Percentiles rank a stretch among this genome's conserved stretches.
phyloP scores from a whole-genome alignment of 2,113 vertebrate genomes.

The Cichladusa arquata region DNA sequence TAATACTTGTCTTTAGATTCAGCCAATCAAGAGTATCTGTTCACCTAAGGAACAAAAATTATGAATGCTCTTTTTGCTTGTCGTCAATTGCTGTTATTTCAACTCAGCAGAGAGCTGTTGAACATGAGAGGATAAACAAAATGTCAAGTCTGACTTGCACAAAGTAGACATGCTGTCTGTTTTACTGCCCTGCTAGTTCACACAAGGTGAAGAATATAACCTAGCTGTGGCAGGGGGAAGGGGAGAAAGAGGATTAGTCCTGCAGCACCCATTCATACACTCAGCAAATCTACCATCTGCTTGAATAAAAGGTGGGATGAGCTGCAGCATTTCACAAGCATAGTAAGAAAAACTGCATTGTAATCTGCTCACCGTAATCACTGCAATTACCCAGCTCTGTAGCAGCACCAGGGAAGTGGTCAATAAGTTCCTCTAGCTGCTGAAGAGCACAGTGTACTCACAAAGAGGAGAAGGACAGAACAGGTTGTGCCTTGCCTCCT shows the following conservation, averaged over 20 bases:
- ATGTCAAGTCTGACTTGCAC: background rate
- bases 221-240: background rate
- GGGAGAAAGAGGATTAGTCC: background rate
- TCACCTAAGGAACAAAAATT: background rate
- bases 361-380: background rate
- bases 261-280: background rate
- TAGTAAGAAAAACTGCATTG: background rate
- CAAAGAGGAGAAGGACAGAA: background rate
- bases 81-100: background rate
- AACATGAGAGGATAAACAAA: conserved; percentile 3
- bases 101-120: background rate
- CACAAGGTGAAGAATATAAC: conserved; percentile 5
- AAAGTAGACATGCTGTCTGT: background rate
- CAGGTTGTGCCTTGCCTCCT: background rate
- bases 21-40: background rate
- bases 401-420: background rate
- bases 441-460: background rate
- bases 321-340: background rate
- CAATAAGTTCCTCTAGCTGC: background rate
- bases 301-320: background rate
- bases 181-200: background rate
- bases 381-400: background rate
- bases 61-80: background rate
- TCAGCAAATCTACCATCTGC: background rate
- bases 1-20: background rate